These are phyloP conservation scores for Drosophila tripunctata DNA, from an alignment of 2,888 invertebrate species.

Conservation along the genomic window DNA sequence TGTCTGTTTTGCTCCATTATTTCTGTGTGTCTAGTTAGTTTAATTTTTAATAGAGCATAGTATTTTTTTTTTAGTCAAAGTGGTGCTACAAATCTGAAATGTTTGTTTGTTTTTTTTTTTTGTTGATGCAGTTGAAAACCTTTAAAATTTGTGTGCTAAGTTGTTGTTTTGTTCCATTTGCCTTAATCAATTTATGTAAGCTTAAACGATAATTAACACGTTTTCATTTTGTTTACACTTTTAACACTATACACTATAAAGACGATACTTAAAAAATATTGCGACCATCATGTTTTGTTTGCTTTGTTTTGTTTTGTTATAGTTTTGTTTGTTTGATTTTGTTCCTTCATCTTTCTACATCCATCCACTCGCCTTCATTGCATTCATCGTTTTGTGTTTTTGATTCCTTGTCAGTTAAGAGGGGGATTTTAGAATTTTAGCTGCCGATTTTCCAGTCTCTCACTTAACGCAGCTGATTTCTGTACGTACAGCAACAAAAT, in stretches of 20 bases:
- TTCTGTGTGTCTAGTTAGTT: slow-evolving; percentile 57
- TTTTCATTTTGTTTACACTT: slow-evolving; percentile 53
- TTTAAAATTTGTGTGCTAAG: slow-evolving; percentile 69
- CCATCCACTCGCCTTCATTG: no score
- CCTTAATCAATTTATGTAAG: slow-evolving; percentile 64
- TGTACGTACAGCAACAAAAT: slow-evolving; percentile 48
- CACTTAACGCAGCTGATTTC: slow-evolving; percentile 82
- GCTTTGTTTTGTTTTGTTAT: slow-evolving; percentile 59
- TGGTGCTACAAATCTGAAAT: slow-evolving; percentile 54
- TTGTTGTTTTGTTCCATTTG: slow-evolving; percentile 67
- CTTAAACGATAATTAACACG: slow-evolving; percentile 75
- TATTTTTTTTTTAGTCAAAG: slow-evolving; percentile 56
- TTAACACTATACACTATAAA: slow-evolving; percentile 81
- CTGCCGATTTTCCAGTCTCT: slow-evolving; percentile 26
- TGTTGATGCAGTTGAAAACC: slow-evolving; percentile 64
- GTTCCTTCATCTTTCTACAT: no score
- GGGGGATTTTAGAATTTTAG: slow-evolving; percentile 4
- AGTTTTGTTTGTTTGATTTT: slow-evolving; percentile 44
- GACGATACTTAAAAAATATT: slow-evolving; percentile 79
- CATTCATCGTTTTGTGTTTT: slow-evolving; percentile 14
- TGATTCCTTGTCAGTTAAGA: slow-evolving; percentile 45
- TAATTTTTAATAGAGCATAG: slow-evolving; percentile 60
- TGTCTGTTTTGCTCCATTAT: slow-evolving; percentile 72
- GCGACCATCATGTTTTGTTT: slow-evolving; percentile 76
- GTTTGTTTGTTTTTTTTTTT: slow-evolving; percentile 40